phyloP scores from a whole-genome alignment of 2,888 invertebrate species.

The Pollenia amentaria region DNA sequence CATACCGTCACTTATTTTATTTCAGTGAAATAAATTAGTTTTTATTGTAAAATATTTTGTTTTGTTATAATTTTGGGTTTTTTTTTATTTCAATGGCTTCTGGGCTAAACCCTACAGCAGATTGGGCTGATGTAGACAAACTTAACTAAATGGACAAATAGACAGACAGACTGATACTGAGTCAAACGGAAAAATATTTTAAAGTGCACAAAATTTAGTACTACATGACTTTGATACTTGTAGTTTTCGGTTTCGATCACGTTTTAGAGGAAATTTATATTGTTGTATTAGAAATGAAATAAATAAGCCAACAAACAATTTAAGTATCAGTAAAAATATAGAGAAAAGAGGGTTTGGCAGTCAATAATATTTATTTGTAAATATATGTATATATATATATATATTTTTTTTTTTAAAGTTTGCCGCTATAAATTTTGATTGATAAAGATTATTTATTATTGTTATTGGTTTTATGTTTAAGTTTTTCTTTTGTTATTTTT shows the following conservation, averaged over 20 bases:
- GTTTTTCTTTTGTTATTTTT: conserved; percentile 25
- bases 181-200: conserved; percentile 20
- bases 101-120: conserved; percentile 62
- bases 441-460: conserved; percentile 74
- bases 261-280: conserved; percentile 76
- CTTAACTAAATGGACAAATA: conserved; percentile 26
- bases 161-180: not conserved
- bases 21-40: conserved; percentile 40
- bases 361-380: conserved; percentile 67
- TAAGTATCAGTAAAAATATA: conserved; percentile 33
- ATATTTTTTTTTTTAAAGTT: conserved; percentile 54
- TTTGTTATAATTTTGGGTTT: not conserved
- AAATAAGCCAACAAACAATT: conserved; percentile 54
- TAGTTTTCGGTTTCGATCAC: conserved; percentile 77
- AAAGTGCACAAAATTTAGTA: conserved; percentile 5
- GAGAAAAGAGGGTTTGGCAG: conserved; percentile 69
- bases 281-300: conserved; percentile 52
- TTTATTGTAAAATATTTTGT: conserved; percentile 20
- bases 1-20: conserved; percentile 48
- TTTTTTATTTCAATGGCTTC: conserved; percentile 52
- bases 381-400: not conserved
- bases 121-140: conserved; percentile 36
- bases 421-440: conserved; percentile 75
- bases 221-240: conserved; percentile 30
- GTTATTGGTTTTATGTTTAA: conserved; percentile 56